Percentiles rank a stretch among this genome's conserved stretches.
Evolutionary conservation across 2,797 vertebrate species (phyloP).

Genomic region (Tokudaia muenninki): DNA sequence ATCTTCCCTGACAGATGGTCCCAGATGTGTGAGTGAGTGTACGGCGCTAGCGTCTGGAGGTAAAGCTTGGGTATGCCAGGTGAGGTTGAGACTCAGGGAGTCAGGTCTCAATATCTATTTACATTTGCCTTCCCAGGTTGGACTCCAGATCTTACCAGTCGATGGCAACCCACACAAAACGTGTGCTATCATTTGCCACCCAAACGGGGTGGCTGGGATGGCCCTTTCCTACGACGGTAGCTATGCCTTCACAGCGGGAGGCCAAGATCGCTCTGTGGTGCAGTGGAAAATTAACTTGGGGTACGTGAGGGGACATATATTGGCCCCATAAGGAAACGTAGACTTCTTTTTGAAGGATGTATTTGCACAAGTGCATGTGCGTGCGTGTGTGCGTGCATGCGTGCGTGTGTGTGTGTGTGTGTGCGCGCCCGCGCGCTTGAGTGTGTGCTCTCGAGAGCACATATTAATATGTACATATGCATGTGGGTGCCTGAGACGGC

Average conservation of each 20-base stretch:
- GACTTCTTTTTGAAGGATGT: not conserved
- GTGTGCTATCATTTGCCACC: constrained; percentile 93
- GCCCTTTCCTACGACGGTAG: constrained; percentile 90
- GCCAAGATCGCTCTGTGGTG: constrained; percentile 89
- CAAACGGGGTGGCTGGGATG: constrained; percentile 88
- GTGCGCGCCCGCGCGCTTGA: too few relatives aligned
- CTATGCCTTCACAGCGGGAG: constrained; percentile 93
- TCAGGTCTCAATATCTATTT: not conserved
- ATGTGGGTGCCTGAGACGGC: not conserved
- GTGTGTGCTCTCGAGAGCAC: not conserved
- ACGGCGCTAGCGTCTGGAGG: not conserved
- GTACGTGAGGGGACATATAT: constrained; percentile 84
- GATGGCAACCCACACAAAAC: constrained; percentile 97
- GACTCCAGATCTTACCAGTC: constrained; percentile 95
- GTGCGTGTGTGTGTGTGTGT: too few relatives aligned
- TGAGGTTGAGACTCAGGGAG: not conserved
- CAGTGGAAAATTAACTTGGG: constrained; percentile 93
- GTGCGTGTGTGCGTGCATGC: too few relatives aligned
- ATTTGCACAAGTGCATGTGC: too few relatives aligned
- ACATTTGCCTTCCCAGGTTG: constrained; percentile 89
- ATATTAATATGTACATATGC: not conserved
- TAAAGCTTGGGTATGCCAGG: accelerated
- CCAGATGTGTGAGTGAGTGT: not conserved
- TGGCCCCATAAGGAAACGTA: not conserved
- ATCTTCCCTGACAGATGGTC: not conserved